Evolutionary conservation across 1,140 invertebrate species (phyloP).

Genomic region (Pseudomyrmex pallidus): DNA sequence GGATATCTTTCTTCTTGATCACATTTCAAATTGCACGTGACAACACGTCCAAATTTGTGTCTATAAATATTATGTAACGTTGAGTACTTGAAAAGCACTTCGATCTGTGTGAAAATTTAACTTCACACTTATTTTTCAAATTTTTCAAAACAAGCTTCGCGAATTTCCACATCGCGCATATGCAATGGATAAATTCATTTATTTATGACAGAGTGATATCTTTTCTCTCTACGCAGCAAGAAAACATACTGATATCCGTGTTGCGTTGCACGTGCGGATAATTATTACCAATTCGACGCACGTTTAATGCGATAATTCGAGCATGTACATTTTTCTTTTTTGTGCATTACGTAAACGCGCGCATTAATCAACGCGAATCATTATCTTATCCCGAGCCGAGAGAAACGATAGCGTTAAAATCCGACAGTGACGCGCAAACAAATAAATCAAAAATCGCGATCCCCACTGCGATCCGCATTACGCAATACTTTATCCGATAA

Average conservation of each 20-base stretch:
- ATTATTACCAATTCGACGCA: constrained; percentile 10
- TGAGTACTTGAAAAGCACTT: too few species aligned
- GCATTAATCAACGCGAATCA: not conserved
- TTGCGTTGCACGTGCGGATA: constrained; percentile 26
- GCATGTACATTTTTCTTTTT: not conserved
- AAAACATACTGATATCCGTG: not conserved
- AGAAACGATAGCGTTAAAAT: constrained; percentile 8
- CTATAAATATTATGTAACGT: too few species aligned
- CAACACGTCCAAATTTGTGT: too few species aligned
- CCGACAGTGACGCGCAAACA: not conserved
- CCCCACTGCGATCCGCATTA: constrained; percentile 2
- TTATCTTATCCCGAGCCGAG: constrained; percentile 35
- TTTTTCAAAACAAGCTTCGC: not conserved
- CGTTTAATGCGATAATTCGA: constrained; percentile 34
- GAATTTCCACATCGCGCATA: not conserved
- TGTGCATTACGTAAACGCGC: not conserved
- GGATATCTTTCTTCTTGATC: too few species aligned
- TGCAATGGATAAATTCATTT: not conserved
- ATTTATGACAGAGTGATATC: not conserved
- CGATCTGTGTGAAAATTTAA: not conserved
- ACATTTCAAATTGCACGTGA: too few species aligned
- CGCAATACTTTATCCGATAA: constrained; percentile 26
- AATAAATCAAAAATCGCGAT: constrained; percentile 12
- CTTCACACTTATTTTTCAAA: not conserved
- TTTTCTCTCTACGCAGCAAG: not conserved